A percentile compares a stretch with the other conserved stretches of the same genome.
Evolutionary conservation across 2,888 invertebrate genomes (phyloP).

Genomic region (Heliconius charithonia): DNA sequence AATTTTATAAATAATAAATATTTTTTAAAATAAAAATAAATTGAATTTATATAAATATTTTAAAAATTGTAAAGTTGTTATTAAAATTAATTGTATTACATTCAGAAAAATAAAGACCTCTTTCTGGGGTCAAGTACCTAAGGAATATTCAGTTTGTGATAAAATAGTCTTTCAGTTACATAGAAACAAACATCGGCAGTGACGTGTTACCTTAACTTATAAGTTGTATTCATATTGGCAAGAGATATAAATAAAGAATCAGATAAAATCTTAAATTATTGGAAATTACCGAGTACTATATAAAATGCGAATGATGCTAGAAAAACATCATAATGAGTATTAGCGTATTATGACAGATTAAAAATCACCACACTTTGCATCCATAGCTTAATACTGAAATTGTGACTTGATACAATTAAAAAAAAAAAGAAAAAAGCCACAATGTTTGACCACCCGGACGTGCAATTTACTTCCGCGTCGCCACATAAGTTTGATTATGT

Average conservation of each 20-base stretch:
- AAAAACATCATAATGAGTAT: slow-evolving; percentile 35
- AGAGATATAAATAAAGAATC: slow-evolving; percentile 46
- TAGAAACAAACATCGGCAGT: slow-evolving; percentile 64
- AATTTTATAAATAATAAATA: not conserved
- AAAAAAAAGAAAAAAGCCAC: slow-evolving; percentile 35
- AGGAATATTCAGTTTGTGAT: slow-evolving; percentile 36
- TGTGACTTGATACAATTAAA: slow-evolving; percentile 38
- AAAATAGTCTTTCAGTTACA: slow-evolving; percentile 51
- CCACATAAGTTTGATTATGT: slow-evolving; percentile 35
- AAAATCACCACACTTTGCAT: slow-evolving; percentile 6
- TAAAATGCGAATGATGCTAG: slow-evolving; percentile 32
- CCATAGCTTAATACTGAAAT: slow-evolving; percentile 37
- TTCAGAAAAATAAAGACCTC: not conserved
- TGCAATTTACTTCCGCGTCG: slow-evolving; percentile 38
- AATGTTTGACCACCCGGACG: slow-evolving; percentile 34
- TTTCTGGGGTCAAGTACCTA: slow-evolving; percentile 23
- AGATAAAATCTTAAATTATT: slow-evolving; percentile 30
- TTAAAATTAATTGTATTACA: not conserved
- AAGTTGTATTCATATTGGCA: slow-evolving; percentile 47
- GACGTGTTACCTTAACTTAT: slow-evolving; percentile 54
- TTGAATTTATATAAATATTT: not conserved
- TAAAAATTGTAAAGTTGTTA: not conserved
- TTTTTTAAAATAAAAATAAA: not conserved
- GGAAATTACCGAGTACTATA: slow-evolving; percentile 20
- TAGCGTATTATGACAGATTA: slow-evolving; percentile 23